These are phyloP conservation scores for Trachemys scripta DNA, from an alignment of 2,113 vertebrate genomes.

Conservation along the genomic window DNA sequence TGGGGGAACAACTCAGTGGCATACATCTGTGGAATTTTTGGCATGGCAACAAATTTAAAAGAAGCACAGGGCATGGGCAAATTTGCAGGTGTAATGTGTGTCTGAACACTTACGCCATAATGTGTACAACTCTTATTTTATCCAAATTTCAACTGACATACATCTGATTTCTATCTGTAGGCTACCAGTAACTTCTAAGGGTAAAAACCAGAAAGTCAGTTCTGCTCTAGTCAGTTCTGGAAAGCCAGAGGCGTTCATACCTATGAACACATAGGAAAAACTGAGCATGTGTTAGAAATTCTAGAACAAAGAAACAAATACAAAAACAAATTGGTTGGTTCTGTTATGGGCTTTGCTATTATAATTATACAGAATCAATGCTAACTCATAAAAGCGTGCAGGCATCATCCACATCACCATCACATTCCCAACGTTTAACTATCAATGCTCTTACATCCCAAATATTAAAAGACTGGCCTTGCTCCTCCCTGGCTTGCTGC, in stretches of 20 bases:
- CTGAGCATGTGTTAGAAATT: slow-evolving; percentile 39
- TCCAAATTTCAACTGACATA: slow-evolving; percentile 66
- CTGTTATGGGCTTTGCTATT: not conserved
- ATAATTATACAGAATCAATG: not conserved
- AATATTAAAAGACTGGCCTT: not conserved
- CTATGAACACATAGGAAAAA: slow-evolving; percentile 20
- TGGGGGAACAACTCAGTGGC: slow-evolving; percentile 39
- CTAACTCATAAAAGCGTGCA: not conserved
- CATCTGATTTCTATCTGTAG: slow-evolving; percentile 71
- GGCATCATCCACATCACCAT: not conserved
- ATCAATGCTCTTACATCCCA: not conserved
- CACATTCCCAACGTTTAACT: not conserved
- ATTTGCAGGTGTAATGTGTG: slow-evolving; percentile 38
- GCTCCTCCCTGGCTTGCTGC: not conserved
- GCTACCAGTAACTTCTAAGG: slow-evolving; percentile 68
- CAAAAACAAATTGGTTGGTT: not conserved
- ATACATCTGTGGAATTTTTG: slow-evolving; percentile 52
- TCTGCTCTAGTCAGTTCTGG: slow-evolving; percentile 63
- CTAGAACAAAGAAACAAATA: not conserved
- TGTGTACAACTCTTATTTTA: slow-evolving; percentile 27
- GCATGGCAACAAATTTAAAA: not conserved
- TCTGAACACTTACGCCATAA: slow-evolving; percentile 8
- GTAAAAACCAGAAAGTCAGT: slow-evolving; percentile 70
- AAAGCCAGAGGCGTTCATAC: slow-evolving; percentile 65
- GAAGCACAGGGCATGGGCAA: slow-evolving; percentile 39